These are phyloP conservation scores for Sitta europaea DNA, from an alignment of 2,113 vertebrate species.

Conservation along the genomic window DNA sequence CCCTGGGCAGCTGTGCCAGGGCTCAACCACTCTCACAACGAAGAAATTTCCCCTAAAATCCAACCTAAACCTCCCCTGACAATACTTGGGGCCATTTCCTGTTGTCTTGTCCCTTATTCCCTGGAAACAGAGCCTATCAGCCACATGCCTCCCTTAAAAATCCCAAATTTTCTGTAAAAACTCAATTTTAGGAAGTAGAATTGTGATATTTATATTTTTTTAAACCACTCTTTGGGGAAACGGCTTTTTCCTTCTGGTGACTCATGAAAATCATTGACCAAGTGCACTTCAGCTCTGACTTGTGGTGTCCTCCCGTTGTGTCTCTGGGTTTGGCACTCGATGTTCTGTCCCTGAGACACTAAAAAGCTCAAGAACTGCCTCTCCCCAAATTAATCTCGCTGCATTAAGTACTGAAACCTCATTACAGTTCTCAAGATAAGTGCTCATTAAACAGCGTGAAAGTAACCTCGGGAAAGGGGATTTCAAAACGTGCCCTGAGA, in stretches of 20 bases:
- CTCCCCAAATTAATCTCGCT: not conserved
- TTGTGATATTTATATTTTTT: rapidly evolving
- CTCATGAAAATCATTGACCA: not conserved
- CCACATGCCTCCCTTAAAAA: not conserved
- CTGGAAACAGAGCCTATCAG: not conserved
- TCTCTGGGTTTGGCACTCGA: not conserved
- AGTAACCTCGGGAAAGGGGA: constrained; percentile 23
- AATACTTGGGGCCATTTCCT: rapidly evolving
- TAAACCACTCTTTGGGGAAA: not conserved
- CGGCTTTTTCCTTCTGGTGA: not conserved
- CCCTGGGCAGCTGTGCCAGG: not conserved
- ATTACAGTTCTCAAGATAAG: constrained; percentile 33
- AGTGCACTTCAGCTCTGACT: not conserved
- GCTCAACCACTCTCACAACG: not conserved
- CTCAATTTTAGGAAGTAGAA: not conserved
- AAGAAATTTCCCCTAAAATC: not conserved
- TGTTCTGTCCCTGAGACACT: not conserved
- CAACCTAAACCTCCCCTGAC: not conserved
- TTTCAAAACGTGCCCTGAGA: constrained; percentile 2
- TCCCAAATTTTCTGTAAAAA: not conserved
- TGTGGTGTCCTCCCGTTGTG: not conserved
- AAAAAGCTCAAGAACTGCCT: not conserved
- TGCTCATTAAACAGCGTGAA: not conserved
- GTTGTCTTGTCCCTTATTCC: not conserved
- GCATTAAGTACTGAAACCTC: not conserved